These are phyloP conservation scores for Indicator maculatus DNA, from an alignment of 2,113 vertebrate species.

Conservation along the genomic window DNA sequence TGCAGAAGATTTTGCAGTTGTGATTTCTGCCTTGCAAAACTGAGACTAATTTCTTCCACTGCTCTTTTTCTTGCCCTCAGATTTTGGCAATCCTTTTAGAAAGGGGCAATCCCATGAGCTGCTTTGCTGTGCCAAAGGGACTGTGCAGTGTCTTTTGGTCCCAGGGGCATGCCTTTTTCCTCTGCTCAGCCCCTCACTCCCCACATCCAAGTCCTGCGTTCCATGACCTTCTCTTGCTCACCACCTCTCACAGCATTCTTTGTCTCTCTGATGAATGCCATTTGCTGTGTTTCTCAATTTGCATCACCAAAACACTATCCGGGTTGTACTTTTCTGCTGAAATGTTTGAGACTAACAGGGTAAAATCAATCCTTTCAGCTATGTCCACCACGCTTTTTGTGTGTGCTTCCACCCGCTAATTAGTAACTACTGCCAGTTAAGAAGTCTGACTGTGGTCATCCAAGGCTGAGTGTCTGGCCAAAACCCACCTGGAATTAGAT, in stretches of 20 bases:
- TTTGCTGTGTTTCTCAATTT: rapidly evolving
- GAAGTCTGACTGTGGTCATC: not conserved
- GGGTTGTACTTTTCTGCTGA: not conserved
- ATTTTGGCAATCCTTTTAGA: not conserved
- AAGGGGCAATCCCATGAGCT: not conserved
- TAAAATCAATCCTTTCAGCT: not conserved
- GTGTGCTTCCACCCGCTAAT: not conserved
- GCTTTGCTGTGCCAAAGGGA: not conserved
- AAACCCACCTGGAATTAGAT: not conserved
- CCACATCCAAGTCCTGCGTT: not conserved
- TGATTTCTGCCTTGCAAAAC: not conserved
- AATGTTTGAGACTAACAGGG: not conserved
- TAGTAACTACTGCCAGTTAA: not conserved
- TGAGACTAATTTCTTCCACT: not conserved
- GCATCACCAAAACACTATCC: not conserved
- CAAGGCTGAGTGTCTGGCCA: not conserved
- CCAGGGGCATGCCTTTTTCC: not conserved
- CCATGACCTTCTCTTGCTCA: not conserved
- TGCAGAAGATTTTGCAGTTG: not conserved
- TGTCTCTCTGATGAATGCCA: not conserved
- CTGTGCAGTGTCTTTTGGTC: not conserved
- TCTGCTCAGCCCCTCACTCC: not conserved
- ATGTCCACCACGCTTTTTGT: not conserved
- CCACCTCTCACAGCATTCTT: not conserved
- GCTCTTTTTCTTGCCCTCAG: not conserved